Conservation (phyloP, 2,113 vertebrate species). For the Spermophilus dauricus region DNA sequence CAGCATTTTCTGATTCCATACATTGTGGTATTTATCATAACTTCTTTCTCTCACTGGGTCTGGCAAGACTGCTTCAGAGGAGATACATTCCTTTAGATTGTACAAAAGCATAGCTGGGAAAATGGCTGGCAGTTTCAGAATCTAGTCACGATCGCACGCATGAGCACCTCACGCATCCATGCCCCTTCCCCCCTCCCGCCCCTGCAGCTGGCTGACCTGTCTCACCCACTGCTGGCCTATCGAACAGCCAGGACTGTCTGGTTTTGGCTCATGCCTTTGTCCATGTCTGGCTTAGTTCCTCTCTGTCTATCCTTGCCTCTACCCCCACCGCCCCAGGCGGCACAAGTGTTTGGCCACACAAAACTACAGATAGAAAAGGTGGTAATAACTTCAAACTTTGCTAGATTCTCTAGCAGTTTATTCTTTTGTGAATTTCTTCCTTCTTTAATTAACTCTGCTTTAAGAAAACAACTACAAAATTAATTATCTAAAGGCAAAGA, state of each 20-base stretch:
- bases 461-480: constrained; percentile 70
- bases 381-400: constrained; percentile 83
- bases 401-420: constrained; percentile 77
- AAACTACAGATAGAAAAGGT: constrained; percentile 82
- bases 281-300: constrained; percentile 97
- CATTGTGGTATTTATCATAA: constrained; percentile 45
- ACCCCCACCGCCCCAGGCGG: constrained; percentile 87
- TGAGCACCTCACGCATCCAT: constrained; percentile 89
- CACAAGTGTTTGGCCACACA: constrained; percentile 89
- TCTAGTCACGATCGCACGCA: constrained; percentile 86
- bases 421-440: constrained; percentile 74
- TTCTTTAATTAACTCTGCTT: constrained; percentile 65
- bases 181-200: constrained; percentile 66
- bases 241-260: constrained; percentile 94
- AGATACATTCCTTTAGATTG: constrained; percentile 84
- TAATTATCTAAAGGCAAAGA: constrained; percentile 78
- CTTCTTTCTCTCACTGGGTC: constrained; percentile 41
- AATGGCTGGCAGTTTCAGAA: constrained; percentile 87
- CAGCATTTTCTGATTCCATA: constrained; percentile 70
- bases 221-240: constrained; percentile 90
- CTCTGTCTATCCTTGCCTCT: constrained; percentile 86
- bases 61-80: constrained; percentile 53
- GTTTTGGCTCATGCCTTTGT: constrained; percentile 95
- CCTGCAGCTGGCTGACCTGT: constrained; percentile 95
- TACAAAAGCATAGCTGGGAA: constrained; percentile 85